Evolutionary conservation across 35 echinoderm and acorn worm genomes (phyloP).

Genomic region (Heliocidaris erythrogramma): DNA sequence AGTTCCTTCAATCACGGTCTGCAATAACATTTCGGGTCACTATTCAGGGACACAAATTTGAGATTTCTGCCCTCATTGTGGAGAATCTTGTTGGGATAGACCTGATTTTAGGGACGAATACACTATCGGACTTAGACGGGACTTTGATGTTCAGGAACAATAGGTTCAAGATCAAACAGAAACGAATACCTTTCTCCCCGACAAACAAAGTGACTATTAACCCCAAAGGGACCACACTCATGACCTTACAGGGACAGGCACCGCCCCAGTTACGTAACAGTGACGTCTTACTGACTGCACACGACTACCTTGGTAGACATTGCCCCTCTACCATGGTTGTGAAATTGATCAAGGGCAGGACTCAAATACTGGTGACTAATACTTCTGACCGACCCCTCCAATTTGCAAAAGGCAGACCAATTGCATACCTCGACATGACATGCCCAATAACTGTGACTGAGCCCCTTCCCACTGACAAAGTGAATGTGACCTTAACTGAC

Average conservation of each 20-base stretch:
- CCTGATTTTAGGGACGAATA: conserved; percentile 48
- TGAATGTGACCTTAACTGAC: conserved; percentile 12
- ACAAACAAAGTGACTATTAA: neutral
- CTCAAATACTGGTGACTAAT: conserved; percentile 33
- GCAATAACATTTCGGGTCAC: neutral
- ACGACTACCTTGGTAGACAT: conserved; percentile 1
- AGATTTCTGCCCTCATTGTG: conserved; percentile 32
- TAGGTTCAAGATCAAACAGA: conserved; percentile 40
- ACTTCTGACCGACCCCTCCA: neutral
- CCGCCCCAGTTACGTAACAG: neutral
- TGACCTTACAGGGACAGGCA: neutral
- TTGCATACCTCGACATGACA: neutral
- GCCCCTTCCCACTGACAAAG: neutral
- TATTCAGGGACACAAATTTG: conserved; percentile 45
- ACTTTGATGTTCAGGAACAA: conserved; percentile 24
- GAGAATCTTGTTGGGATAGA: conserved; percentile 38
- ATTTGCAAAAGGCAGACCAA: neutral
- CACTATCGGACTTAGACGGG: conserved; percentile 30
- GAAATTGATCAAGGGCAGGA: neutral
- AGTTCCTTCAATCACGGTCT: neutral
- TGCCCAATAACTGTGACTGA: neutral
- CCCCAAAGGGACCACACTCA: neutral
- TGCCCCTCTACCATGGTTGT: conserved; percentile 40
- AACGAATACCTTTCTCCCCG: conserved; percentile 1
- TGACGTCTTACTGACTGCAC: neutral